phyloP scores from a whole-genome alignment of 2,113 vertebrate species.

The Oryzias curvinotus region DNA sequence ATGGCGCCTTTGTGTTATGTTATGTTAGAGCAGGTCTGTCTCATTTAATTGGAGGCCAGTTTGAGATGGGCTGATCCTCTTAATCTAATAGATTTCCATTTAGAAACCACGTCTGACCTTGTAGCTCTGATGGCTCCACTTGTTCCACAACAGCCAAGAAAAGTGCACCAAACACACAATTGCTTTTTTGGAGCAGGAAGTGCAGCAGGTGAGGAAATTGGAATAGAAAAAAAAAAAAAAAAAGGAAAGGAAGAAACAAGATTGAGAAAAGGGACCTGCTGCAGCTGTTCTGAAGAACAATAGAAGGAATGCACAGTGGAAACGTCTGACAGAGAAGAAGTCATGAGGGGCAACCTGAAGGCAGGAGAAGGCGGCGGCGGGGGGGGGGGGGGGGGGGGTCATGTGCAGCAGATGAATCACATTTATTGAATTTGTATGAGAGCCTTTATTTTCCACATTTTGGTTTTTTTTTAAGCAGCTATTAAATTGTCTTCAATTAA shows the following conservation, averaged over 20 bases:
- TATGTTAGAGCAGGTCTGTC: conserved; percentile 15
- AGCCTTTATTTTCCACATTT: too few relatives aligned
- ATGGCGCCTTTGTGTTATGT: conserved; percentile 34
- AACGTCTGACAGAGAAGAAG: conserved; percentile 8
- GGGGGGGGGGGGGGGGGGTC: too few relatives aligned
- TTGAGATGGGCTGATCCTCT: conserved; percentile 35
- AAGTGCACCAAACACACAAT: not conserved
- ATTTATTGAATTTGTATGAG: not conserved
- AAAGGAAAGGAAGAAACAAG: conserved; percentile 1
- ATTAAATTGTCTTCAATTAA: too few relatives aligned
- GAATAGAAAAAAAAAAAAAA: not conserved
- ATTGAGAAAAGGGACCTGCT: conserved; percentile 1
- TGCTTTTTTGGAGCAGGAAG: not conserved
- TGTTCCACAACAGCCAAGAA: conserved; percentile 9
- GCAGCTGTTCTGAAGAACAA: conserved; percentile 25
- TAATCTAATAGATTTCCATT: conserved; percentile 39
- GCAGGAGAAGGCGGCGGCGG: conserved; percentile 2
- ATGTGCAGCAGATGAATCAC: not conserved
- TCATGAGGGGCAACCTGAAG: conserved; percentile 19
- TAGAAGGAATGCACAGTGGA: conserved; percentile 14
- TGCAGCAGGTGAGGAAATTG: not conserved
- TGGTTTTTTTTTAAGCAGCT: too few relatives aligned
- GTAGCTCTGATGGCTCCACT: conserved; percentile 21
- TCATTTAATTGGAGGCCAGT: conserved; percentile 27
- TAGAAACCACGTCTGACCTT: conserved; percentile 12